These are phyloP conservation scores for Bilobella aurantiaca DNA, from an alignment of 1,140 invertebrate species.

Conservation along the genomic window DNA sequence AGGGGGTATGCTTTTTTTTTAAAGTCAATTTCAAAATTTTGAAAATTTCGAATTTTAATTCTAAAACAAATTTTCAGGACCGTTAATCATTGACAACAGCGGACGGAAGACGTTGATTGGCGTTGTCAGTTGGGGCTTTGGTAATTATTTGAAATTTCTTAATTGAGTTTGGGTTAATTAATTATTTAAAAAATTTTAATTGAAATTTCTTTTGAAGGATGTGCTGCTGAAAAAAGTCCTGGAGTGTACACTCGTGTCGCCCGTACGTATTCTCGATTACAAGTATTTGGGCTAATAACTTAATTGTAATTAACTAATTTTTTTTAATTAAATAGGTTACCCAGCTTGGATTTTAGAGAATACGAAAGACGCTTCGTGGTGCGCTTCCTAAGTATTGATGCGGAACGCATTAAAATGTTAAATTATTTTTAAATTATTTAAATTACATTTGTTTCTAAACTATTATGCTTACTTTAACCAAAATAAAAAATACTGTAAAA, in stretches of 20 bases:
- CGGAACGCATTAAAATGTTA: background rate
- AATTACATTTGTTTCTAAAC: background rate
- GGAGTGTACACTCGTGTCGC: slow-evolving; percentile 11
- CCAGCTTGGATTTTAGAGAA: slow-evolving; percentile 23
- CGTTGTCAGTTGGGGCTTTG: slow-evolving; percentile 11
- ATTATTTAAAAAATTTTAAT: background rate
- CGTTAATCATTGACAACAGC: slow-evolving; percentile 21
- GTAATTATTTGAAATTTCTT: background rate
- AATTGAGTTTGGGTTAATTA: background rate
- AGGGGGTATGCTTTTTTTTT: background rate
- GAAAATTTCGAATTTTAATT: background rate
- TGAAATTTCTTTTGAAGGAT: background rate
- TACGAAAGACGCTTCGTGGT: slow-evolving; percentile 20
- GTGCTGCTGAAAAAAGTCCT: background rate
- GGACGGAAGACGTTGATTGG: slow-evolving; percentile 8
- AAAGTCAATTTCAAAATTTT: background rate
- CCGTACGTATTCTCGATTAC: background rate
- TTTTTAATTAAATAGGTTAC: slow-evolving; percentile 7
- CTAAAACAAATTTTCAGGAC: slow-evolving; percentile 16
- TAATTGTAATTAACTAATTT: background rate
- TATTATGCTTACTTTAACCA: no score
- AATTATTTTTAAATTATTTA: background rate
- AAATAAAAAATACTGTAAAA: no score
- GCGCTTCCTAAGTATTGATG: background rate
- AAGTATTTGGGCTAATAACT: no score